Base-by-base conservation (phyloP, 2,888 invertebrate species). In the Volucella zonaria region DNA sequence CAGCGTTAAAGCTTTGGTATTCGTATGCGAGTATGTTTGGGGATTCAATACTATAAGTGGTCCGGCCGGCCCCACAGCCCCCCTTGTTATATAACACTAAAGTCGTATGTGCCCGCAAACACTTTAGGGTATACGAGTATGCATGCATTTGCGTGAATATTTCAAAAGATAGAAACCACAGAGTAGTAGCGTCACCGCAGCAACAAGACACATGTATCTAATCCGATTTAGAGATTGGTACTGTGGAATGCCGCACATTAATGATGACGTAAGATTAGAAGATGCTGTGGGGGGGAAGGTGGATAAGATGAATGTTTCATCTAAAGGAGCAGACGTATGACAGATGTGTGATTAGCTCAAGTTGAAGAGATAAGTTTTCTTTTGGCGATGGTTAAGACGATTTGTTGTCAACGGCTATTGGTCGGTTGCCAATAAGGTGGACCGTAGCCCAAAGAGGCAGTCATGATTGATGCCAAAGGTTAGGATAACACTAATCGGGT, bases 101-200 rank as follows among this genome's bases (percentile, higher is more conserved):
- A 14, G n/a, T 49, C 18, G 10, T 42, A 47, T 74, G 68, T 75
- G 61, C 74, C 71, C 82, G 52, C 78, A 82, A 82, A 56, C 79
- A 82, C 79, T 82, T 78, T 74, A 49, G 80, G 70, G 75, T 62
- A 70, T 74, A n/a, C n/a, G n/a, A n/a, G n/a, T n/a, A 70, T 68
- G 70, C 81, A 70, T 80, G 76, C 81, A 70, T 80, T 85, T 85
- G 76, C 71, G 81, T 85, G 81, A 81, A 85, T 85, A 85, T 81
- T 85, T 81, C 68, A 81, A 76, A 75, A 81, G 71, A 70, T 38
- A 49, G 49, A 74, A 64, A 74, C 64, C 67, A 74, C 78, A 56
- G 38, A 51, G 56, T 47, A 74, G 23, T 10, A 14, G 18, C 54
- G 68, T 74, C 80, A 81, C 77, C 74, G 64, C 82, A 82, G 54